These are phyloP conservation scores for Vombatus ursinus DNA, from an alignment of 2,113 vertebrate species.

Conservation along the genomic window DNA sequence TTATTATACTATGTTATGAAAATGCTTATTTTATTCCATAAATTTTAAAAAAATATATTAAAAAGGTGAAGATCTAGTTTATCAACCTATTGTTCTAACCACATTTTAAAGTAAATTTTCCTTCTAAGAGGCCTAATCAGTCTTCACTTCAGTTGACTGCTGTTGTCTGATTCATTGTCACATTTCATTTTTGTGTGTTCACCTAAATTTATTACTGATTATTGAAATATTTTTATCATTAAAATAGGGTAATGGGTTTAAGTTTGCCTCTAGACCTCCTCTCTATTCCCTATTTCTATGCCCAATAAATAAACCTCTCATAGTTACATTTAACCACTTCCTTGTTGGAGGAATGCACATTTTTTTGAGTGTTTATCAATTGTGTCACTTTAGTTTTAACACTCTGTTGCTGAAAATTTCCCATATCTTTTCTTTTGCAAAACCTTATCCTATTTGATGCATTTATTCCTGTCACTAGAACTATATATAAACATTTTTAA, in stretches of 20 bases:
- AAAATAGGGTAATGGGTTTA: constrained; percentile 52
- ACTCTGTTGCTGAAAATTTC: neutral
- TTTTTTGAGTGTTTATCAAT: neutral
- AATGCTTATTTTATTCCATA: too few relatives aligned
- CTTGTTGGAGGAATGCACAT: neutral
- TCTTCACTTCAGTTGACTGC: neutral
- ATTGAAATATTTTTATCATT: constrained; percentile 46
- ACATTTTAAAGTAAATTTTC: too few relatives aligned
- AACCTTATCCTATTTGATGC: too few relatives aligned
- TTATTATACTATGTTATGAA: too few relatives aligned
- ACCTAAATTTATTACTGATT: constrained; percentile 50
- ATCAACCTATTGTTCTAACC: too few relatives aligned
- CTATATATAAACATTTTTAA: too few relatives aligned
- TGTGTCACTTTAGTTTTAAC: neutral
- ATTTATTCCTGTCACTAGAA: too few relatives aligned
- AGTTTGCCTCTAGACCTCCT: constrained; percentile 11
- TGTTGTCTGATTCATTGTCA: constrained; percentile 47
- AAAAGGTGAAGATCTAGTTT: too few relatives aligned
- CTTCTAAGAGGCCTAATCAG: too few relatives aligned
- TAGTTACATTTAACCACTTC: neutral
- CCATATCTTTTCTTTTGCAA: too few relatives aligned
- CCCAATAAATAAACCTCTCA: neutral
- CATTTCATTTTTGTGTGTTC: constrained; percentile 58
- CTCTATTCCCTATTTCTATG: neutral
- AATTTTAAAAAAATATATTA: too few relatives aligned